Percentiles rank a stretch among this genome's conserved stretches.
Evolutionary conservation across 2,113 vertebrate species (phyloP).

Genomic region (Felis chaus): DNA sequence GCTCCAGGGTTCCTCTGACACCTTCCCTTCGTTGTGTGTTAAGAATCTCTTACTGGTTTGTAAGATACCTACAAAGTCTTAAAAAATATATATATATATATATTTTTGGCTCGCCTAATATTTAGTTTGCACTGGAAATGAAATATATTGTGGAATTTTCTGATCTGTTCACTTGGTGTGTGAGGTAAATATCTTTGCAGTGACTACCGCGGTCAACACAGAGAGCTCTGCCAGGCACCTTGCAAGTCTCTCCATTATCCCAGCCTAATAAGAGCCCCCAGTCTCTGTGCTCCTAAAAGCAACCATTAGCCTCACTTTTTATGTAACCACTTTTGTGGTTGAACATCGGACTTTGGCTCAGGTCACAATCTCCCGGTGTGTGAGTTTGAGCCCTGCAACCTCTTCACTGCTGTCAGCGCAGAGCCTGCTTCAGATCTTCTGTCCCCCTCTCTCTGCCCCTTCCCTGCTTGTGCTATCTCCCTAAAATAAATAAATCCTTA

Average conservation of each 20-base stretch:
- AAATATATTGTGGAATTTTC: background rate
- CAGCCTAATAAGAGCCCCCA: background rate
- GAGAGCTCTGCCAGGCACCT: background rate
- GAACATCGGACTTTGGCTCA: no score
- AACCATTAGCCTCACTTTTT: background rate
- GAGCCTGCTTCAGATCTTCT: no score
- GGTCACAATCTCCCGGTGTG: no score
- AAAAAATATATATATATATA: background rate
- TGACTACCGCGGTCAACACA: background rate
- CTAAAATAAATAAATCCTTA: no score
- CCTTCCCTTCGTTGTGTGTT: background rate
- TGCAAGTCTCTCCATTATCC: background rate
- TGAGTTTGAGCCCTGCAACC: no score
- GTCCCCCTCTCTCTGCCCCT: no score
- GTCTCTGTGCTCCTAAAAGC: background rate
- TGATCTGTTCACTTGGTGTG: background rate
- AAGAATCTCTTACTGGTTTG: background rate
- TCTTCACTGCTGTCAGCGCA: no score
- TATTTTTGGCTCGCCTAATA: background rate
- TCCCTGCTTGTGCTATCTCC: no score
- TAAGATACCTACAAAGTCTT: background rate
- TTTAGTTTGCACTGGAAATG: conserved; percentile 9
- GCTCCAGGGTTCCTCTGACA: background rate
- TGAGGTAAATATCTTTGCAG: background rate
- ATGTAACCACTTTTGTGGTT: background rate